Evolutionary conservation across 2,888 invertebrate genomes (phyloP).

Genomic region (Drosophila trichaetosa): DNA sequence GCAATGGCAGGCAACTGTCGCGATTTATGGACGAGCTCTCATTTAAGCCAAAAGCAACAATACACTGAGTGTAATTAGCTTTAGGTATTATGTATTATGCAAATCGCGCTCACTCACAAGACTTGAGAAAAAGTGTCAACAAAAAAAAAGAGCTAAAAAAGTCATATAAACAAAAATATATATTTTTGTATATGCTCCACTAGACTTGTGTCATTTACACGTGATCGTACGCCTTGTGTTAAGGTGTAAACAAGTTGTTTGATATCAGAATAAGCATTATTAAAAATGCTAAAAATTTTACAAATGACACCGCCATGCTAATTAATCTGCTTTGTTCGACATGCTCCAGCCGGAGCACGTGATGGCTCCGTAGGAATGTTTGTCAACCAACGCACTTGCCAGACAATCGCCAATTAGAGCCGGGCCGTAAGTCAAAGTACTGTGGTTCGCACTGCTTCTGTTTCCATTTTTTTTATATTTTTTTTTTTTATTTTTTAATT

Average conservation of each 20-base stretch:
- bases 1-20: constrained; percentile 39
- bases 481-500: neutral
- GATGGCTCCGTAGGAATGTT: constrained; percentile 57
- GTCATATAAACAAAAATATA: constrained; percentile 8
- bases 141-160: constrained; percentile 12
- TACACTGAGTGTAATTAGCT: constrained; percentile 33
- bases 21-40: constrained; percentile 47
- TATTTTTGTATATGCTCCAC: constrained; percentile 25
- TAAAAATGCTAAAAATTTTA: constrained; percentile 41
- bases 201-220: constrained; percentile 33
- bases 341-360: constrained; percentile 61
- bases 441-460: neutral
- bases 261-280: constrained; percentile 48
- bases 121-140: neutral
- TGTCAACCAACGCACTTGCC: constrained; percentile 71
- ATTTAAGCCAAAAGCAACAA: constrained; percentile 27
- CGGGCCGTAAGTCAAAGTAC: neutral
- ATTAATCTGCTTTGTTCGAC: constrained; percentile 72
- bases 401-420: constrained; percentile 74
- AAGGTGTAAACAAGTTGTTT: constrained; percentile 38
- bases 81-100: constrained; percentile 45
- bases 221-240: constrained; percentile 16
- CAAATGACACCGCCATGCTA: constrained; percentile 69
- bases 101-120: constrained; percentile 15
- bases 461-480: neutral